Base-by-base conservation (phyloP, 2,888 invertebrate genomes). In the Trichopoda pennipes region DNA sequence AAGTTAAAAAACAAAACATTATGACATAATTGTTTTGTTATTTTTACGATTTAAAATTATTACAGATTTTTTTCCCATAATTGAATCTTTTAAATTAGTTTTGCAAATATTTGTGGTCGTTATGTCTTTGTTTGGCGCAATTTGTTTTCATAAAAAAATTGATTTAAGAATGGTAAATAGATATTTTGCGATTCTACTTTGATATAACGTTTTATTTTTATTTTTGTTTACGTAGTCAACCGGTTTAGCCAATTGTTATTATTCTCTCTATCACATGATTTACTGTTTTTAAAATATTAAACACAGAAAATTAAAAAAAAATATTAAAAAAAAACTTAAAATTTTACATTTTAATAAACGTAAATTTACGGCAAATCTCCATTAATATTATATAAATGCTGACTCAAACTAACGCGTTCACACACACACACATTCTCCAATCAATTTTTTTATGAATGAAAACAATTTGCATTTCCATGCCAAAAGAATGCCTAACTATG, bases 21-120 rank as follows among this genome's bases (percentile, higher is more conserved):
- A 61, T 51, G 60, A 63, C 53, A 73, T 63, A 60, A 73, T 44
- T 63, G 19, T 53, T 63, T 51, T 53, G 28, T 72, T 55, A 44
- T 63, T 55, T 53, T 32, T 44, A 32, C 32, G 42, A 63, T 55
- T 73, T 42, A 3, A 28, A 60, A 42, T 16, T 21, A 58, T 9
- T 70, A n/a, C n/a, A 44, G 10, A 55, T 55, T 53, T 68, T 44
- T 28, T 44, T 77, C 55, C 35, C 55, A 61, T 55, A 70, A 69
- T 63, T 56, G 61, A 69, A 56, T 55, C 35, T 55, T 23, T 63
- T 17, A 63, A 70, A 69, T 77, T 53, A 69, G 21, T 69, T 76
- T 69, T 76, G 61, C 68, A 76, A 76, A 76, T 76, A 69, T 44
- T 76, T 75, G 74, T 42, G 74, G 19, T 58, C 28, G 42, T 32